phyloP scores from a whole-genome alignment of 2,797 vertebrate species.

The Oreochromis grahami region DNA sequence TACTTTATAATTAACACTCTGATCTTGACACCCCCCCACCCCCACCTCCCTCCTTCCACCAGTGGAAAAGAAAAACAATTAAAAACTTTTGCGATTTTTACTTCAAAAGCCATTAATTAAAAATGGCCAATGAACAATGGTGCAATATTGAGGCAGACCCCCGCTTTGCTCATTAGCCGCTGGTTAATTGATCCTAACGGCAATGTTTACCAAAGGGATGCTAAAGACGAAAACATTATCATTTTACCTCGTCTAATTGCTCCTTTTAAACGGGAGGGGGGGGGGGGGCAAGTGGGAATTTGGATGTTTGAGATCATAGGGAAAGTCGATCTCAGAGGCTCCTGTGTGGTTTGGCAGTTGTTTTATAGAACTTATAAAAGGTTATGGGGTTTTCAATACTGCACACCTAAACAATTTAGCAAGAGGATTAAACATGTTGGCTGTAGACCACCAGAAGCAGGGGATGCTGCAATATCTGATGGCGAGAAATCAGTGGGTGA shows the following conservation, averaged over 20 bases:
- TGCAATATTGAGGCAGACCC: slow-evolving; percentile 67
- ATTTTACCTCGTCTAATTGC: slow-evolving; percentile 72
- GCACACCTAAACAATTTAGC: slow-evolving; percentile 46
- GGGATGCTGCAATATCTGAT: slow-evolving; percentile 16
- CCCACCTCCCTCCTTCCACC: not conserved
- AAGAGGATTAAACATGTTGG: slow-evolving; percentile 9
- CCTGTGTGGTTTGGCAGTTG: slow-evolving; percentile 36
- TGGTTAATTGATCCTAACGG: slow-evolving; percentile 78
- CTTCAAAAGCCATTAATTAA: slow-evolving; percentile 80
- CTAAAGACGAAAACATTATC: slow-evolving; percentile 67
- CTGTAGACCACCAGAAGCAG: not conserved
- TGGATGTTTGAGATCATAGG: slow-evolving; percentile 58
- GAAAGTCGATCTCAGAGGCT: slow-evolving; percentile 41
- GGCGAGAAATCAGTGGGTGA: slow-evolving; percentile 39
- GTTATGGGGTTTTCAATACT: slow-evolving; percentile 53
- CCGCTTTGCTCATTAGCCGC: slow-evolving; percentile 71
- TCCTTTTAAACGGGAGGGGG: slow-evolving; percentile 41
- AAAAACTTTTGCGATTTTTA: slow-evolving; percentile 78
- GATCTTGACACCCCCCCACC: slow-evolving; percentile 43
- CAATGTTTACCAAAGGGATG: slow-evolving; percentile 76
- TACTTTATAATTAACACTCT: slow-evolving; percentile 80
- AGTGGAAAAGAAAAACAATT: slow-evolving; percentile 71
- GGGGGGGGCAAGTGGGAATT: slow-evolving; percentile 33
- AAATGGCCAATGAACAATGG: slow-evolving; percentile 75
- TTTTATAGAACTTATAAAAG: slow-evolving; percentile 55